These are phyloP conservation scores for Orthonyx spaldingii DNA, from an alignment of 2,113 vertebrate species.

Conservation along the genomic window DNA sequence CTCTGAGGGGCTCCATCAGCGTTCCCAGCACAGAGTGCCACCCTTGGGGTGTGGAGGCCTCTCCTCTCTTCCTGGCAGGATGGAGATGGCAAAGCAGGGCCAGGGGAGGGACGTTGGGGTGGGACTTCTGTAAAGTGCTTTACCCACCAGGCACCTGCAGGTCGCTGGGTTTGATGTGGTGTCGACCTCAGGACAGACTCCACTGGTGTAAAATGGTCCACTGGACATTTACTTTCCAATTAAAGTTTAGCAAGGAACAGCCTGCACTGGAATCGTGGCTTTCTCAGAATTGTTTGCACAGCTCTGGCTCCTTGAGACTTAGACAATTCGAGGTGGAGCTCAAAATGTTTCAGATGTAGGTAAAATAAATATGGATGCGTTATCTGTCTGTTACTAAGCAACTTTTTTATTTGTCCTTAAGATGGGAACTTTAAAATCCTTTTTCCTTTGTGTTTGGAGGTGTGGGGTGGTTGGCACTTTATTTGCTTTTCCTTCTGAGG, in stretches of 20 bases:
- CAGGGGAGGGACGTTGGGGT: background rate
- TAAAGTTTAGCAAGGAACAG: background rate
- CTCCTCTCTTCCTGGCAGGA: background rate
- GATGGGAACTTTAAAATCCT: background rate
- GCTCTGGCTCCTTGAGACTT: background rate
- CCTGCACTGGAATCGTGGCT: background rate
- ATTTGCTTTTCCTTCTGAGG: background rate
- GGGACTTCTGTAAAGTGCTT: background rate
- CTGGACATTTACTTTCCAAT: background rate
- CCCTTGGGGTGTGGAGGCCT: background rate
- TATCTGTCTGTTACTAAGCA: background rate
- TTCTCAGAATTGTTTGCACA: background rate
- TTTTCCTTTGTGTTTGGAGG: background rate
- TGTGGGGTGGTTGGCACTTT: background rate
- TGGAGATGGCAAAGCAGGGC: background rate
- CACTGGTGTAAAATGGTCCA: background rate
- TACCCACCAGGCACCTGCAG: background rate
- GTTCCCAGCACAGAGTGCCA: background rate
- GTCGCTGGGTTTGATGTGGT: background rate
- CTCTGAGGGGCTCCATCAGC: no score
- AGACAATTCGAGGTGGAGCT: fast-evolving
- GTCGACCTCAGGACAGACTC: background rate
- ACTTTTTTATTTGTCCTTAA: background rate
- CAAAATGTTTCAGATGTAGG: background rate
- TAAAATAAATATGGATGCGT: background rate